Conservation (phyloP, 2,888 invertebrate species). For the Esperia sulphurella region DNA sequence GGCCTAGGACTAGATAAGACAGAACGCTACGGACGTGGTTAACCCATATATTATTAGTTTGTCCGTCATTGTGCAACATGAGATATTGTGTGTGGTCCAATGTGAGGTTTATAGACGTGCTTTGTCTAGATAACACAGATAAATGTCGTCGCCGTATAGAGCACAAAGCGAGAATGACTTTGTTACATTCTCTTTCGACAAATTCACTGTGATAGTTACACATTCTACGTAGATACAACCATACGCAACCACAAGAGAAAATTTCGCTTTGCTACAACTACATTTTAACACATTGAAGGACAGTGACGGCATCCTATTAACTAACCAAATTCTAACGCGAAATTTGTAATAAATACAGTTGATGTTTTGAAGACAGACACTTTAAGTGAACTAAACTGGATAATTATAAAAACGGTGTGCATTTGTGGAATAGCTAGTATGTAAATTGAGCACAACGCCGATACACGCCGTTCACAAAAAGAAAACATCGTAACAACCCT, state of each 20-base stretch:
- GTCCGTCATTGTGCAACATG: constrained; percentile 60
- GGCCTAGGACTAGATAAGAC: constrained; percentile 56
- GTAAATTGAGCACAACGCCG: too few species aligned
- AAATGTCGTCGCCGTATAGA: constrained; percentile 72
- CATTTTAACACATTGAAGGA: too few species aligned
- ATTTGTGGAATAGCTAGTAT: too few species aligned
- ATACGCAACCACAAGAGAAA: constrained; percentile 31
- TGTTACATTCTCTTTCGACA: constrained; percentile 67
- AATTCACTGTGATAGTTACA: constrained; percentile 60
- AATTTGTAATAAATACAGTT: too few species aligned
- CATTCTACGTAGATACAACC: constrained; percentile 27
- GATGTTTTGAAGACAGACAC: too few species aligned
- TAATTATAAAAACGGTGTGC: too few species aligned
- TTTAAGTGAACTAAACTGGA: too few species aligned
- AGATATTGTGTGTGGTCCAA: constrained; percentile 78
- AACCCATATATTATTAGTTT: constrained; percentile 69
- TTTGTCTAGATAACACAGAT: constrained; percentile 78
- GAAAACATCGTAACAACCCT: too few species aligned
- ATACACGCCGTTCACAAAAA: too few species aligned
- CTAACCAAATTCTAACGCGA: too few species aligned
- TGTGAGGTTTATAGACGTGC: constrained; percentile 70
- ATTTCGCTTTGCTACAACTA: constrained; percentile 22
- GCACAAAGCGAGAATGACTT: constrained; percentile 68
- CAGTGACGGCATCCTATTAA: too few species aligned
- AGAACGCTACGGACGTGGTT: constrained; percentile 53